These are phyloP conservation scores for Bos indicus DNA, from an alignment of 2,113 vertebrate genomes.

Conservation along the genomic window DNA sequence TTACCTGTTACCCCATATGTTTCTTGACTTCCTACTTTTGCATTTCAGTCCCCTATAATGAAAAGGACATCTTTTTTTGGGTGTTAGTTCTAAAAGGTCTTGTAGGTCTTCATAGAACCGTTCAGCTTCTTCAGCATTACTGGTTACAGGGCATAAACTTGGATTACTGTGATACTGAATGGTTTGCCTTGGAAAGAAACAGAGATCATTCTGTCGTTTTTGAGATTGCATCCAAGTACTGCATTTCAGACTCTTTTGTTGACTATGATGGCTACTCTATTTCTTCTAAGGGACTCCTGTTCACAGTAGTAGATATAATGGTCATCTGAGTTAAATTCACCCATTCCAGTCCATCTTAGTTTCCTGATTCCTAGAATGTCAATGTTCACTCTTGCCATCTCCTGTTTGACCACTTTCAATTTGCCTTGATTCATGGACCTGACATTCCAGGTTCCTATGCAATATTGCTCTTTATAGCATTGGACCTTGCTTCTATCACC, in stretches of 20 bases:
- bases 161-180: too few relatives aligned
- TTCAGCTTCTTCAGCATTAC: neutral
- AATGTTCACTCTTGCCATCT: neutral
- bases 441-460: neutral
- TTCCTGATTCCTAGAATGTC: neutral
- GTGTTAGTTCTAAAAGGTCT: neutral
- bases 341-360: too few relatives aligned
- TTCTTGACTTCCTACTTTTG: neutral
- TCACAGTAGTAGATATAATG: too few relatives aligned
- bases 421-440: neutral
- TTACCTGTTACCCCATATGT: neutral
- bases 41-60: neutral
- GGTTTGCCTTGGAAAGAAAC: too few relatives aligned
- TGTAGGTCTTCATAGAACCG: neutral
- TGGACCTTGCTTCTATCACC: neutral
- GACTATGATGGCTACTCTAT: too few relatives aligned
- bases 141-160: too few relatives aligned
- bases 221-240: too few relatives aligned
- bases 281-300: too few relatives aligned
- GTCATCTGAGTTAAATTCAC: too few relatives aligned
- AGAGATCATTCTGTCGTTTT: too few relatives aligned
- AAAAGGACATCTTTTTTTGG: neutral
- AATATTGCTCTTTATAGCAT: neutral
- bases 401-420: neutral
- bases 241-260: too few relatives aligned